Evolutionary conservation across 2,797 vertebrate species (phyloP).

Genomic region (Smutsia temminckii): DNA sequence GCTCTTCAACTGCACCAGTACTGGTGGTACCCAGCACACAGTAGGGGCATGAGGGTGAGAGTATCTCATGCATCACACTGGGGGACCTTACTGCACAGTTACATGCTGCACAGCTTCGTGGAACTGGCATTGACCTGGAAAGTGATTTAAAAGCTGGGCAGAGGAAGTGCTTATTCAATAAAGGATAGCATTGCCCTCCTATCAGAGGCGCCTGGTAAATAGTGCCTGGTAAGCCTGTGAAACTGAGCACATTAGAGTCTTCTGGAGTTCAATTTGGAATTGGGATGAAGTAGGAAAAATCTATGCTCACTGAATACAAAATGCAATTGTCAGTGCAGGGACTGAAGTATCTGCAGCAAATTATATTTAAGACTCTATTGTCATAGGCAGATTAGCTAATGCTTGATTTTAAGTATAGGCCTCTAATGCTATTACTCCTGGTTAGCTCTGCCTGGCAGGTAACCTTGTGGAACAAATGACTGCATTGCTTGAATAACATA

Average conservation of each 20-base stretch:
- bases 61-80: not conserved
- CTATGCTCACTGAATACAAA: constrained; percentile 60
- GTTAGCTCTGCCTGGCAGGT: constrained; percentile 78
- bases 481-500: constrained; percentile 75
- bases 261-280: constrained; percentile 52
- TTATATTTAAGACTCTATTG: constrained; percentile 75
- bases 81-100: not conserved
- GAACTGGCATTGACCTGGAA: not conserved
- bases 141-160: not conserved
- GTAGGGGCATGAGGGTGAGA: not conserved
- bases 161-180: not conserved
- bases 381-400: constrained; percentile 75
- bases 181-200: not conserved
- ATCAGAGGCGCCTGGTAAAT: not conserved
- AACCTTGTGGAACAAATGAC: constrained; percentile 76
- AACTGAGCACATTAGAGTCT: constrained; percentile 30
- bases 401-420: constrained; percentile 74
- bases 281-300: constrained; percentile 57
- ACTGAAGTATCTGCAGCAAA: constrained; percentile 72
- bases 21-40: not conserved
- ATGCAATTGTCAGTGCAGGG: constrained; percentile 59
- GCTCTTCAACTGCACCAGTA: not conserved
- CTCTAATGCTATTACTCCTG: constrained; percentile 77
- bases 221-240: not conserved
- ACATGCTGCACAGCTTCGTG: not conserved